phyloP scores from a whole-genome alignment of 2,797 vertebrate species.

The Vultur gryphus region DNA sequence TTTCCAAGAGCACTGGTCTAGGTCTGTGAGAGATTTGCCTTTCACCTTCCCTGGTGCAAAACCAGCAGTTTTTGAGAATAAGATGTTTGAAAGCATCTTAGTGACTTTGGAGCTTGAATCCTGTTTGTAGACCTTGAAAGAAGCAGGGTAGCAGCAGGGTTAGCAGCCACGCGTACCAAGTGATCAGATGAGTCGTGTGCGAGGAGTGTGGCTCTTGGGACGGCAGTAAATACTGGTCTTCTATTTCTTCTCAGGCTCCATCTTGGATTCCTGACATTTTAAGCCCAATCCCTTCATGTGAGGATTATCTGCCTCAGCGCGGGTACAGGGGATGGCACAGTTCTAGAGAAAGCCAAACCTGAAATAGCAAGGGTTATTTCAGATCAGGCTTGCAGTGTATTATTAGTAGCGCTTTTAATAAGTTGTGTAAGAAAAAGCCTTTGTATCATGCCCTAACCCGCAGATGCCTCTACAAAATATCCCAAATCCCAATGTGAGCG shows the following conservation, averaged over 20 bases:
- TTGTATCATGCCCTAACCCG: background rate
- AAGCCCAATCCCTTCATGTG: background rate
- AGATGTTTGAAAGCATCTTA: background rate
- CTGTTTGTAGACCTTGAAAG: background rate
- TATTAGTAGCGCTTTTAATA: constrained; percentile 18
- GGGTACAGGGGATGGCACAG: background rate
- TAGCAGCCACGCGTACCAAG: background rate
- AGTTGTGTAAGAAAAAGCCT: constrained; percentile 35
- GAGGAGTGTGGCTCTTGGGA: background rate
- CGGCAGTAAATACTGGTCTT: background rate
- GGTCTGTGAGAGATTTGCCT: background rate
- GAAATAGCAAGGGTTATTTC: constrained; percentile 38
- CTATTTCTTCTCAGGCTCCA: background rate
- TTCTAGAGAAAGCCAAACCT: constrained; percentile 4
- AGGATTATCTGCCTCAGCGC: background rate
- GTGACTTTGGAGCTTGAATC: background rate
- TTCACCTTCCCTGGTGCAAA: background rate
- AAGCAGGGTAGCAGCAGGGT: background rate
- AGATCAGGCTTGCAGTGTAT: background rate
- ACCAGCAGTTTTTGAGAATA: background rate
- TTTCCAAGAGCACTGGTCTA: background rate
- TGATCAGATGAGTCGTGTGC: background rate
- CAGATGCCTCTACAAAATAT: background rate
- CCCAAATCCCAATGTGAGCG: background rate
- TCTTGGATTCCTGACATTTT: constrained; percentile 20